Conservation (phyloP, 1,140 invertebrate species). For the Polypedilum pembai region DNA sequence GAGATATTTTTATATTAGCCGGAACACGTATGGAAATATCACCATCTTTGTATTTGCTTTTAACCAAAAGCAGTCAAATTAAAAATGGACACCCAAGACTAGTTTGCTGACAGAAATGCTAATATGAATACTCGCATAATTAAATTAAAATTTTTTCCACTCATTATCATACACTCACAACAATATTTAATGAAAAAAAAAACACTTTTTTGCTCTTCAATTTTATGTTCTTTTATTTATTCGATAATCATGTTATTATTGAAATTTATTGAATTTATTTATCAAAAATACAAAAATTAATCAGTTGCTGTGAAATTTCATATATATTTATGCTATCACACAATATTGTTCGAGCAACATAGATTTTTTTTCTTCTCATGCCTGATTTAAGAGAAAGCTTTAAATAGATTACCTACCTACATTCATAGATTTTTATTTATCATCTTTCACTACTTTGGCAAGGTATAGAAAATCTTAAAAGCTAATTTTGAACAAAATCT, state of each 20-base stretch:
- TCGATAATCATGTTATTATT: background rate
- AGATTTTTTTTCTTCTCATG: conserved; percentile 2
- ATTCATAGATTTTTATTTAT: too few species aligned
- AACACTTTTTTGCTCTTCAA: background rate
- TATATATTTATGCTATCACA: conserved; percentile 4
- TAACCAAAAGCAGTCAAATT: background rate
- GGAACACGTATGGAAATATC: conserved; percentile 17
- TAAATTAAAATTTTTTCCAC: background rate
- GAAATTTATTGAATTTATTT: background rate
- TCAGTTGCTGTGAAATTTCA: background rate
- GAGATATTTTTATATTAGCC: background rate
- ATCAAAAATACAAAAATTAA: conserved; percentile 15
- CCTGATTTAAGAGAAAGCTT: background rate
- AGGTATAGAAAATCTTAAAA: too few species aligned
- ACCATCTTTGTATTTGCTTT: background rate
- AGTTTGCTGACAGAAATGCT: background rate
- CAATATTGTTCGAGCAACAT: conserved; percentile 9
- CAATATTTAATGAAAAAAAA: too few species aligned
- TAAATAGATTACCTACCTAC: background rate
- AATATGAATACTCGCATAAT: background rate
- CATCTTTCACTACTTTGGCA: too few species aligned
- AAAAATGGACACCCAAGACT: conserved; percentile 14
- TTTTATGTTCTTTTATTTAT: background rate
- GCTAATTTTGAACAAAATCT: too few species aligned
- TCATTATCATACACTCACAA: background rate